These are phyloP conservation scores for Nephila pilipes DNA, from an alignment of 1,140 invertebrate species.

Conservation along the genomic window DNA sequence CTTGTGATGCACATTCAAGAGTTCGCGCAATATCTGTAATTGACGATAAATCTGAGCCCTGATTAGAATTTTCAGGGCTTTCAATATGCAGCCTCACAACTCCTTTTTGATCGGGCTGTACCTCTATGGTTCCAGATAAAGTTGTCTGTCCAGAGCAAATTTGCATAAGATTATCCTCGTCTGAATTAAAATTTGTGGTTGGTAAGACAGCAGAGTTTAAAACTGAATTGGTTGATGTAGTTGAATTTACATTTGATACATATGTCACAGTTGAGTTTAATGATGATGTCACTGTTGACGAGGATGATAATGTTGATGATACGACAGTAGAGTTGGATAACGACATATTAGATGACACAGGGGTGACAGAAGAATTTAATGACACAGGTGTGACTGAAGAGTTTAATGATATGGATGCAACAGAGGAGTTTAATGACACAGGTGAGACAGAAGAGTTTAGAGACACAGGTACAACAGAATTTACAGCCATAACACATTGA, in stretches of 20 bases:
- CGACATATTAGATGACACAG: slow-evolving; percentile 21
- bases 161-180: slow-evolving; percentile 66
- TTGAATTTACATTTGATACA: slow-evolving; percentile 26
- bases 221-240: slow-evolving; percentile 1
- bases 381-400: slow-evolving; percentile 8
- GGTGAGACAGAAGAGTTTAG: neutral
- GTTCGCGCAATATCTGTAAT: slow-evolving; percentile 75
- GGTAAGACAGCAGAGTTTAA: slow-evolving; percentile 66
- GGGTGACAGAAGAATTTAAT: neutral
- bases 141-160: slow-evolving; percentile 64
- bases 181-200: slow-evolving; percentile 63
- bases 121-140: slow-evolving; percentile 65
- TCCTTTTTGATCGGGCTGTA: slow-evolving; percentile 73
- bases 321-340: slow-evolving; percentile 20
- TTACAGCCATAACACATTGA: slow-evolving; percentile 31
- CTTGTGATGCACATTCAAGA: slow-evolving; percentile 76
- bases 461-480: slow-evolving; percentile 50
- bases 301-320: slow-evolving; percentile 5
- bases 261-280: slow-evolving; percentile 51
- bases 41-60: slow-evolving; percentile 73
- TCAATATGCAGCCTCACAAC: slow-evolving; percentile 73
- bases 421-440: neutral
- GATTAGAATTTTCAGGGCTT: slow-evolving; percentile 76
- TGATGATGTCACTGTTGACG: neutral
- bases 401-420: slow-evolving; percentile 4